phyloP scores from a whole-genome alignment of 2,113 vertebrate species.

The Sclerurus mexicanus region DNA sequence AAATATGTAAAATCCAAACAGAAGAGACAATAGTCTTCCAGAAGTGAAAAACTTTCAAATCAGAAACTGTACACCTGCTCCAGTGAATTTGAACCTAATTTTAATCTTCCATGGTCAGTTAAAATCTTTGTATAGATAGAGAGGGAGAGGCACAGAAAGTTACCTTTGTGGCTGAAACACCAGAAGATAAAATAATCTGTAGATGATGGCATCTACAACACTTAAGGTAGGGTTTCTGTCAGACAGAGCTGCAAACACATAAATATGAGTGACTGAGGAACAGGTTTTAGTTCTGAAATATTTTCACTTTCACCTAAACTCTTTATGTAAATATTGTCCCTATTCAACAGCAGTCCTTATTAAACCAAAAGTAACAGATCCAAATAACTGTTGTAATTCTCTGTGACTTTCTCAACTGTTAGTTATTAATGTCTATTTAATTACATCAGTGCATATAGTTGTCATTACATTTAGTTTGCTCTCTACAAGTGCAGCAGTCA shows the following conservation, averaged over 20 bases:
- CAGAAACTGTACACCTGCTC: not conserved
- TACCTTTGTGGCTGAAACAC: not conserved
- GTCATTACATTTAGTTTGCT: not conserved
- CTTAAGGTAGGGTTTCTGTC: not conserved
- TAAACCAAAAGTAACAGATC: not conserved
- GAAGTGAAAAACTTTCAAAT: not conserved
- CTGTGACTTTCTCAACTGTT: not conserved
- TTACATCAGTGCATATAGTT: not conserved
- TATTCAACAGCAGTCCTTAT: not conserved
- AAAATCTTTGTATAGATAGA: not conserved
- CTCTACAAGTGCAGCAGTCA: not conserved
- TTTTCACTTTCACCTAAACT: not conserved
- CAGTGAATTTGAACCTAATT: not conserved
- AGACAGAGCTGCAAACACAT: not conserved
- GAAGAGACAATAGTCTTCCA: not conserved
- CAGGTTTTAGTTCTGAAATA: not conserved
- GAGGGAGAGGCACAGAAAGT: not conserved
- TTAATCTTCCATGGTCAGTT: not conserved
- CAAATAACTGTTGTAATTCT: not conserved
- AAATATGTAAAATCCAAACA: not conserved
- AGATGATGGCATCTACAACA: fast-evolving
- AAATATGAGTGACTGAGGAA: not conserved
- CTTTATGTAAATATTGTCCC: not conserved
- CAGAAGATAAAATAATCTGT: not conserved
- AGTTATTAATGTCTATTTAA: not conserved